Conservation (phyloP, 2,888 invertebrate species). For the Glaucopsyche alexis region DNA sequence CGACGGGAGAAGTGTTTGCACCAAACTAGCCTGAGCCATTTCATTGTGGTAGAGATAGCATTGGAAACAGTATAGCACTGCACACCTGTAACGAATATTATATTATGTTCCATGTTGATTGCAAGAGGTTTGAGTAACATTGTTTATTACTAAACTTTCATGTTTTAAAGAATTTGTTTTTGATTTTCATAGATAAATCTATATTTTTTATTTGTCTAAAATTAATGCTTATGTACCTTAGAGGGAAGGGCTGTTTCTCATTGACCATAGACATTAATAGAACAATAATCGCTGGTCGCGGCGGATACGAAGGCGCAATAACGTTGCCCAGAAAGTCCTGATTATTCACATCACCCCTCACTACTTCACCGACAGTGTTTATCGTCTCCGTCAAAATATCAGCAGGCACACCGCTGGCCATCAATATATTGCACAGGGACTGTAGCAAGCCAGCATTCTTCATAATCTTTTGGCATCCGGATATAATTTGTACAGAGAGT, state of each 20-base stretch:
- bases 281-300: slow-evolving; percentile 95
- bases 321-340: slow-evolving; percentile 95
- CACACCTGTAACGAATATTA: slow-evolving; percentile 82
- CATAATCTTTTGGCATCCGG: slow-evolving; percentile 93
- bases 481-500: slow-evolving; percentile 90
- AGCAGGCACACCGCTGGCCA: slow-evolving; percentile 98
- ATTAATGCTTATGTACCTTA: slow-evolving; percentile 55
- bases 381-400: slow-evolving; percentile 98
- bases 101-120: neutral
- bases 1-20: slow-evolving; percentile 95
- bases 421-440: slow-evolving; percentile 90
- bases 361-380: slow-evolving; percentile 95
- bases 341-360: slow-evolving; percentile 92
- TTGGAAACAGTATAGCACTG: slow-evolving; percentile 98
- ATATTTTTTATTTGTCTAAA: neutral
- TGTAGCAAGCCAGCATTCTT: slow-evolving; percentile 84
- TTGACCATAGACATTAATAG: slow-evolving; percentile 99
- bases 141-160: too few species aligned
- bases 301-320: slow-evolving; percentile 95
- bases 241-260: slow-evolving; percentile 95
- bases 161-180: too few species aligned
- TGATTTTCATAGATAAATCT: too few species aligned
- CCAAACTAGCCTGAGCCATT: slow-evolving; percentile 90
- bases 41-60: slow-evolving; percentile 97
- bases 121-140: neutral